Evolutionary conservation across 53 echinoderm and acorn worm species (phyloP), one percentile per base, ranked within the genome.

Genomic region (Patiria pectinifera): DNA sequence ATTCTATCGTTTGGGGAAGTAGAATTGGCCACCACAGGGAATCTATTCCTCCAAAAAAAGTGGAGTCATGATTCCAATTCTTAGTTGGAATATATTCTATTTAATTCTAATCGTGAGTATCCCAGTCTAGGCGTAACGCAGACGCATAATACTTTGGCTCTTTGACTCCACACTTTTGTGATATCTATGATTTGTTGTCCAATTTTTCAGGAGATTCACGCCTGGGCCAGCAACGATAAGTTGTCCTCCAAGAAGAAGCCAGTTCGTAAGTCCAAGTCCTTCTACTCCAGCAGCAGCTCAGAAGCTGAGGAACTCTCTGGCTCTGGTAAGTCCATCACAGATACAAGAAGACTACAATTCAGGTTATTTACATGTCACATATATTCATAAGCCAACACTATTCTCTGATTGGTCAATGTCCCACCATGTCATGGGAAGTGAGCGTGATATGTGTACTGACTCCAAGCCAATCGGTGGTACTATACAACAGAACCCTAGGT

Each of bases 201-300:
- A 48, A 1, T 2, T 71, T 83, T 80, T 72, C 80, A 97, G 97
- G 97, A 97, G 86, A 93, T 89, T 35, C 90, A 86, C 14, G 92
- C 96, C 11, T 96, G 95, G 95, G 85, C 79, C 71, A 92, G 72
- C 82, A 93, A 94, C 13, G 94, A 96, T 19, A 89, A 91, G 74
- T 76, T 63, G 16, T 19, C 92, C 2, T 82, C 83, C 71, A 94
- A 93, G 92, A 96, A 95, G 94, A 93, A 94, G 93, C 70, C 84
- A 82, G 45, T 63, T 14, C 87, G 93, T 74, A 96, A 96, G 91
- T 59, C 84, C 58, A 96, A 95, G 84, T 95, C 95, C 23, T 99
- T 99, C 92, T 99, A 99, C 89, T 99, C 99, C 82, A 99, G 99
- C 88, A 96, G 96, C 72, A 94, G 94, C 79, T 94, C 94, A 8